Evolutionary conservation across 2,797 vertebrate genomes (phyloP), one percentile per base, ranked within the genome.

Genomic region (Pseudochirops corinnae): DNA sequence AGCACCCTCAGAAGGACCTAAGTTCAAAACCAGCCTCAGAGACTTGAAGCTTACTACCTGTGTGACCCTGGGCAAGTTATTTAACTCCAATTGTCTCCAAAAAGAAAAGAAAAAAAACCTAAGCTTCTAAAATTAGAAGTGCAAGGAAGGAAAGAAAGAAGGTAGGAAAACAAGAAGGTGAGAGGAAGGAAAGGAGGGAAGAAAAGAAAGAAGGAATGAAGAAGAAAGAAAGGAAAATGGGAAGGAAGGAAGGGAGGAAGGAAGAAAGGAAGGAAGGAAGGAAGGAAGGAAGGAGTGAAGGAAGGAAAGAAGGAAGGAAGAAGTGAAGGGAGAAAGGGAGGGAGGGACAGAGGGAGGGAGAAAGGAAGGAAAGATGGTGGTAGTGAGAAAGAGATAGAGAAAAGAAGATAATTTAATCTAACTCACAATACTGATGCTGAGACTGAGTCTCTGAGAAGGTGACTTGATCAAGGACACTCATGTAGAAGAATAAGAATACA

Each of bases 261-360:
- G 31, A 1, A n/a, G 4, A 4, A n/a, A 21, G 1, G 31, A 1
- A 33, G 3, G 31, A 14, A 33, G 0, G 12, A 9, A 60, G 0
- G 29, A 4, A 31, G 9, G 7, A 60, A 16, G 2, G 29, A 60
- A 9, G 9, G 58, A 58, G 12, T 16, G 11, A 62, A 16, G 14
- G 62, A 16, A 4, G 5, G 11, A 62, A 16, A 4, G 62, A 16
- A 4, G 5, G 28, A 12, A 60, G 29, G 31, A 0, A 33, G 4
- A 12, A 33, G 18, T 1, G 18, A 21, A 5, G 16, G 56, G 12
- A 56, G 16, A 13, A 18, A 56, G 5, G 56, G 18, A 56, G 4
- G n/a, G 0, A 62, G 7, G 18, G 14, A 67, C 5, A 13, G 31
- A 67, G 16, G 31, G 31, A 16, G 5, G 60, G 18, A n/a, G 16